Base-by-base conservation (phyloP, 2,888 invertebrate genomes). In the Lasioglossum oenotherae region DNA sequence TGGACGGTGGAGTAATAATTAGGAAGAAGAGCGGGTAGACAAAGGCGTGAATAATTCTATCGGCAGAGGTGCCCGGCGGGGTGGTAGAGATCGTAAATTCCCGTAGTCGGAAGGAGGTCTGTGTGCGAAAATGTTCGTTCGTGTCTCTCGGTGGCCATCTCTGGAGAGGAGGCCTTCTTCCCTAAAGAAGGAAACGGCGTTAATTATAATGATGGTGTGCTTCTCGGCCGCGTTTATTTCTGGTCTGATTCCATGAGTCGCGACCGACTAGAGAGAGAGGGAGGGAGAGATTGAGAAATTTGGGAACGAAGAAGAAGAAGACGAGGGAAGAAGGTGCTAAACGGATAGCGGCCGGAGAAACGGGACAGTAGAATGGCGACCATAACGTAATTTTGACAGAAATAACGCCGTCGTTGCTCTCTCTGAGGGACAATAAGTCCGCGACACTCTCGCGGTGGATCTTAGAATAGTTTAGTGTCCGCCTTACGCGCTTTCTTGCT, bases 361-460 rank as follows among this genome's bases (percentile, higher is more conserved):
- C 86, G 89, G 91, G 89, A 89, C 87, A 86, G 88, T 78, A 86
- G 92, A 92, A 92, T 89, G 89, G 91, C 91, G 89, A 87, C 92
- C 93, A 92, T 93, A 94, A 94, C 92, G 94, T 92, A 93, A 93
- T 94, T 95, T 95, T 94, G 94, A 95, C 94, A 93, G 94, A 95
- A 95, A 95, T 94, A 95, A 95, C 94, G 90, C 90, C 87, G 88
- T 85, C 85, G 84, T 84, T 84, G 84, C 84, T 84, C 89, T 83
- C 84, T 87, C 89, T 60, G 83, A 90, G 90, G 90, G 93, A 94
- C 93, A 94, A 93, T 93, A 93, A 94, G 93, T 93, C 88, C 87
- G 88, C 91, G 92, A 92, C 91, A 89, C 90, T 90, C 84, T 81
- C 85, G 83, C 83, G 87, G 85, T 83, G 89, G 88, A 92, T 93